Conservation (phyloP, 2,797 vertebrate species). For the Dromococcyx pavoninus region DNA sequence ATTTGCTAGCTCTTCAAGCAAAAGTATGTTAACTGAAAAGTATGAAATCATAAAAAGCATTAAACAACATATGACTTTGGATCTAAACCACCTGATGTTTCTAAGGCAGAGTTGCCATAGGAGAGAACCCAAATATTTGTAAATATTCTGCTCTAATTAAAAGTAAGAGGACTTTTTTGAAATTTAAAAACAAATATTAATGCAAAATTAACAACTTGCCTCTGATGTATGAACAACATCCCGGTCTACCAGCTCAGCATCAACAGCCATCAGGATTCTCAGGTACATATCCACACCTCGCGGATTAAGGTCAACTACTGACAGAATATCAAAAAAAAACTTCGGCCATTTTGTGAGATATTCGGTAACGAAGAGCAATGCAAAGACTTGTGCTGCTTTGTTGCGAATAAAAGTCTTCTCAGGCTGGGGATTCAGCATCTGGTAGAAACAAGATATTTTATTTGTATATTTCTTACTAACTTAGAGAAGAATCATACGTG, state of each 20-base stretch:
- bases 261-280: constrained; percentile 95
- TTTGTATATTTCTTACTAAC: not conserved
- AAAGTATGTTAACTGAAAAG: not conserved
- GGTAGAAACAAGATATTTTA: constrained; percentile 44
- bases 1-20: not conserved
- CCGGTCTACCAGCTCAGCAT: constrained; percentile 93
- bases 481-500: not conserved
- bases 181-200: not conserved
- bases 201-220: constrained; percentile 72
- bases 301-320: constrained; percentile 92
- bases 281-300: constrained; percentile 94
- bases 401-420: constrained; percentile 98
- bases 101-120: not conserved
- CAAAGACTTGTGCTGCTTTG: constrained; percentile 96
- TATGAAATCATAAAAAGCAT: not conserved
- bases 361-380: constrained; percentile 93
- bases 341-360: constrained; percentile 97
- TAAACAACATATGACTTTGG: not conserved
- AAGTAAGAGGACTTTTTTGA: not conserved
- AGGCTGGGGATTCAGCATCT: constrained; percentile 89
- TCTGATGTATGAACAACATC: constrained; percentile 92
- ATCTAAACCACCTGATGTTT: not conserved
- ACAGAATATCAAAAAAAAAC: constrained; percentile 95
- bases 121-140: not conserved
- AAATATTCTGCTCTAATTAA: not conserved